Percentiles rank a stretch among this genome's conserved stretches.
Conservation (phyloP, 2,888 invertebrate genomes). For the Drosophila kanekoi region DNA sequence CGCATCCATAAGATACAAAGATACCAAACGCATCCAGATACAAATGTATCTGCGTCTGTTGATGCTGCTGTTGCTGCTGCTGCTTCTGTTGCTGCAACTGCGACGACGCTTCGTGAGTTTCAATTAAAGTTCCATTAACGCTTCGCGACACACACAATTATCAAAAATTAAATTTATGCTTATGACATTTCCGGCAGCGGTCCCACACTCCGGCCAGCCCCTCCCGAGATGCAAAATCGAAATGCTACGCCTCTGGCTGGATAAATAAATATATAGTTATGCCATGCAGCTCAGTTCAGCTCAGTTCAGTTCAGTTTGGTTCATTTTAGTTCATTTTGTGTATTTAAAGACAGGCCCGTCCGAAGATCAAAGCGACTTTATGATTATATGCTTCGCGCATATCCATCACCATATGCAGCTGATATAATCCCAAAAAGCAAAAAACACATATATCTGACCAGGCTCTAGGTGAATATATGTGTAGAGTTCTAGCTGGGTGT, state of each 20-base stretch:
- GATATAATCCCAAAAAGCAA: conserved; percentile 19
- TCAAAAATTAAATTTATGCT: conserved; percentile 78
- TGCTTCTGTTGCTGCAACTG: conserved; percentile 15
- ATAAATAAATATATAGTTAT: conserved; percentile 53
- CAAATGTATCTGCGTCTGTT: conserved; percentile 10
- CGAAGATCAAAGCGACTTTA: conserved; percentile 69
- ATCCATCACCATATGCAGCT: conserved; percentile 70
- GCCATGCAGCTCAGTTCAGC: conserved; percentile 10
- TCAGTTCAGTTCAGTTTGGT: conserved; percentile 23
- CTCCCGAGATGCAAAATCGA: conserved; percentile 49
- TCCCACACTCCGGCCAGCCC: neutral
- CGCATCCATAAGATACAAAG: conserved; percentile 31
- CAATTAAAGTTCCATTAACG: conserved; percentile 80
- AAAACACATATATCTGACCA: conserved; percentile 1
- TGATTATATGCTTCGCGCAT: conserved; percentile 72
- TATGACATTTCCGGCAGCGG: conserved; percentile 77
- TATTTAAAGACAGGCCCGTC: conserved; percentile 67
- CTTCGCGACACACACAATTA: conserved; percentile 80
- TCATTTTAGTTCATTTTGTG: conserved; percentile 45
- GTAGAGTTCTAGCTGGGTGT: neutral
- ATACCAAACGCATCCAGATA: too few species aligned
- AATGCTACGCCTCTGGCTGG: conserved; percentile 38
- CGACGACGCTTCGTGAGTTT: conserved; percentile 61
- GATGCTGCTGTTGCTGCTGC: too few species aligned
- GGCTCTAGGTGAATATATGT: neutral